Base-by-base conservation (phyloP, 2,113 vertebrate species). In the Erythrocercus mccallii region DNA sequence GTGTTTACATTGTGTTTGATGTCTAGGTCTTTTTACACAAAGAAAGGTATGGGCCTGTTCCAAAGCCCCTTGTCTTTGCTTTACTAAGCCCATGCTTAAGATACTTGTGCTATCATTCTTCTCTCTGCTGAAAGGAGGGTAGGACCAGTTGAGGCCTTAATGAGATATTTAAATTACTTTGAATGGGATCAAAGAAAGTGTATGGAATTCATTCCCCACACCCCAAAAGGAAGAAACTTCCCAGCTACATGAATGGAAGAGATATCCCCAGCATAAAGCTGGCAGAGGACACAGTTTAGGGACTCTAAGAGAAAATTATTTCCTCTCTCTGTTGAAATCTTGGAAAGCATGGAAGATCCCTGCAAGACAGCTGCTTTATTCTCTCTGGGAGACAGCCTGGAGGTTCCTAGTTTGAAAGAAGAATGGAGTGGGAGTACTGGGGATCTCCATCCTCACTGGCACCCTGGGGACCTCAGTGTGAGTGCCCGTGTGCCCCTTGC, bases 401-500 rank as follows among this genome's bases (percentile, higher is more conserved):
- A 7, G 5, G 33, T 62, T 83, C 35, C 48, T 20, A 6, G 22
- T 5, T 37, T 35, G 84, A 33, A 79, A 79, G 7, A 70, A 51
- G 51, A 66, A 44, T 4, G 19, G 8, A 70, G 12, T 16, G 8
- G 23, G 21, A 54, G 9, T 0, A 3, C 37, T 81, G 54, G 31
- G n/a, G 15, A 38, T 11, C 20, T 85, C 65, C 11, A 17, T 19
- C 28, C 56, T 56, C 4, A 1, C 13, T 9, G 6, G 24, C 5
- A 12, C 5, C 7, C 35, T 22, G 30, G 16, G 40, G 15, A 73
- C 15, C 7, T 6, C 2, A 2, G 31, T 12, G 23, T 8, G 11
- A 27, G 40, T 37, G 58, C 5, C 19, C 0, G 0, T 8, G 4
- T 65, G 54, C 8, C 60, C 40, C 18, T 70, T 1, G 4, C 2